Base-by-base conservation (phyloP, 2,888 invertebrate species). In the Gerosis bhagava region DNA sequence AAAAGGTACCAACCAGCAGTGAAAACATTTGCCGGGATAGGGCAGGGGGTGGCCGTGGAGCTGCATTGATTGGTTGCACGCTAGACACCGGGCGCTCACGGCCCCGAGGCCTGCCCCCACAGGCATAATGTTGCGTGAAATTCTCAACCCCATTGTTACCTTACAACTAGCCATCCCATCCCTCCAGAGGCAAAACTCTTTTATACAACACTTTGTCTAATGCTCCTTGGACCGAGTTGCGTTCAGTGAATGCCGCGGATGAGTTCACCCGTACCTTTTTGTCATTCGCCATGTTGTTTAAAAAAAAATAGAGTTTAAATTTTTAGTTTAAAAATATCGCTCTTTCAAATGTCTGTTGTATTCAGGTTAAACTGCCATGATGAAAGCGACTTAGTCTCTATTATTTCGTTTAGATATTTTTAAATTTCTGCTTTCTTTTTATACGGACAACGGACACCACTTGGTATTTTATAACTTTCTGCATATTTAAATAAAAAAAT, bases 81-180 rank as follows among this genome's bases (percentile, higher is more conserved):
- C 66, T 65, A 67, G 69, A 61, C 69, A 63, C 63, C 59, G 64
- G 60, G 60, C 60, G 60, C 58, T 57, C 55, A 57, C 57, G 54
- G 59, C 60, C 54, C 52, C 57, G 36, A 36, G 57, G 59, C 59
- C 57, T 57, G 60, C 66, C 63, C 62, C 59, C 59, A 47, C 57
- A 67, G 69, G 67, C 78, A 83, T 81, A 86, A 86, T 84, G 84
- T 82, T 78, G 82, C 86, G 84, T 86, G 76, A 84, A 86, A 83
- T 83, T 77, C 72, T 75, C 73, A 69, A 73, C 70, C 70, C 77
- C 62, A 77, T 82, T 82, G 80, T 79, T 80, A 75, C 76, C 73
- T 77, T 68, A 67, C 66, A 60, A 65, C 71, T 58, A 69, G 60
- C 69, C 71, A 67, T 58, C 67, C 70, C 62, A n/a, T n/a, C n/a